Evolutionary conservation across 2,888 invertebrate species (phyloP), one percentile per base, ranked within the genome.

Genomic region (Nematopogon swammerdamellus): DNA sequence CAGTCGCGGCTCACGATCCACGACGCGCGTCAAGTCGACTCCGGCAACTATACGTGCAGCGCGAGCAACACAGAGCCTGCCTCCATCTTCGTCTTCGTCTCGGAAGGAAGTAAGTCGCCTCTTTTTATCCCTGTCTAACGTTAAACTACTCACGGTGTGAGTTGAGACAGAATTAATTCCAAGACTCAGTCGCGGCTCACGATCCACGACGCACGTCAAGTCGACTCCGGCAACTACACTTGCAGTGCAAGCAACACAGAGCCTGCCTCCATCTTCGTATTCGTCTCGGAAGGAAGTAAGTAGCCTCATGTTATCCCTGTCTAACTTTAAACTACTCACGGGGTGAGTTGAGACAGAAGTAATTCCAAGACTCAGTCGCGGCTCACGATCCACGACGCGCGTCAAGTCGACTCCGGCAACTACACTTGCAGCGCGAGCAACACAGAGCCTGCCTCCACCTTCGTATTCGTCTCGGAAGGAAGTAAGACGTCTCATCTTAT

Each of bases 381-480:
- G 49, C 85, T 95, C 56, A 91, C 90, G 52, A 93, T 95, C 62
- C 25, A 25, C 56, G 89, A 92, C 58, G 94, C 94, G 51, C 89
- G 90, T 62, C 87, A 91, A 61, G 86, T 89, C 55, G 94, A 95
- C 76, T 92, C 93, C 47, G 94, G 94, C 61, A 95, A 95, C 73
- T 93, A 93, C 67, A 92, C 93, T 50, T 93, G 93, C 83, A 91
- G 89, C 63, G 92, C 93, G 50, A 91, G 91, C 65, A 93, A 93
- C 71, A 92, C 93, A 52, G 92, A 93, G 72, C 88, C 92, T 19
- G 93, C 92, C 55, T 91, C 89, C 60, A 92, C 92, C 72, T 91
- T 88, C 68, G 93, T 93, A 58, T 93, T 92, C 70, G 93, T 94
- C 59, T 92, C 92, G 48, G 92, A 92, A 86, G 93, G 93, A 87